A percentile compares a stretch with the other conserved stretches of the same genome.
Conservation (phyloP, 2,888 invertebrate genomes). For the Drosophila neutralis region DNA sequence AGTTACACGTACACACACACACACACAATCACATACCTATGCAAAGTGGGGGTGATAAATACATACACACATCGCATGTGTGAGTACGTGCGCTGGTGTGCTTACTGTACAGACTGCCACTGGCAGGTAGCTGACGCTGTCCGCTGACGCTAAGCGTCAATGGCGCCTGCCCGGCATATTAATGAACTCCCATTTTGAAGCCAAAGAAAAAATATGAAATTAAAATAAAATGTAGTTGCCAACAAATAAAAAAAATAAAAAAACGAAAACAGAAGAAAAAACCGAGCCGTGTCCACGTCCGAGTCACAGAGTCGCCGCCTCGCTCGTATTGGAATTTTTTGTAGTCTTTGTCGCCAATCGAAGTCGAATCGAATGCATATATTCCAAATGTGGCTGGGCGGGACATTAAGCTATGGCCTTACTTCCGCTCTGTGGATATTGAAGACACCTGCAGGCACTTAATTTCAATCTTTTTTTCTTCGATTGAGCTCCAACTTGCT, state of each 20-base stretch:
- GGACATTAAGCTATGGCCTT: slow-evolving; percentile 25
- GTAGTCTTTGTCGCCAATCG: slow-evolving; percentile 24
- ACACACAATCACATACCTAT: slow-evolving; percentile 44
- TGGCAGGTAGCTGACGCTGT: slow-evolving; percentile 67
- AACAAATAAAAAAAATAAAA: slow-evolving; percentile 26
- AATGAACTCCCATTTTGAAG: slow-evolving; percentile 75
- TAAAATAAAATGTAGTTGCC: slow-evolving; percentile 71
- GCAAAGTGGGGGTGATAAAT: slow-evolving; percentile 65
- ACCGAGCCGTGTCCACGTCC: slow-evolving; percentile 61
- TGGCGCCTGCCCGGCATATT: slow-evolving; percentile 74
- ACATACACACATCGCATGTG: slow-evolving; percentile 34
- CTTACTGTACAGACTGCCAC: slow-evolving; percentile 53
- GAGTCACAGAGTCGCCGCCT: slow-evolving; percentile 15
- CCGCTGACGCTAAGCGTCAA: slow-evolving; percentile 56
- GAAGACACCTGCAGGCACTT: slow-evolving; percentile 1
- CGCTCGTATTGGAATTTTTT: slow-evolving; percentile 44
- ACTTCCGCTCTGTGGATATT: slow-evolving; percentile 55
- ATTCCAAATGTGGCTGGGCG: slow-evolving; percentile 36
- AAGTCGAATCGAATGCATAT: slow-evolving; percentile 27
- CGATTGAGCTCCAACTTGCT: slow-evolving; percentile 11
- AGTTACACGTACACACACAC: slow-evolving; percentile 34
- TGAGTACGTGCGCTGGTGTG: slow-evolving; percentile 17
- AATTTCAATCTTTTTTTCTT: neutral
- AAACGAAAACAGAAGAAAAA: neutral
- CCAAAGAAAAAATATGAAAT: slow-evolving; percentile 76